Percentiles rank a stretch among this genome's conserved stretches.
These are phyloP conservation scores for Rhizoglyphus robini DNA, from an alignment of 1,140 invertebrate genomes.

Conservation along the genomic window DNA sequence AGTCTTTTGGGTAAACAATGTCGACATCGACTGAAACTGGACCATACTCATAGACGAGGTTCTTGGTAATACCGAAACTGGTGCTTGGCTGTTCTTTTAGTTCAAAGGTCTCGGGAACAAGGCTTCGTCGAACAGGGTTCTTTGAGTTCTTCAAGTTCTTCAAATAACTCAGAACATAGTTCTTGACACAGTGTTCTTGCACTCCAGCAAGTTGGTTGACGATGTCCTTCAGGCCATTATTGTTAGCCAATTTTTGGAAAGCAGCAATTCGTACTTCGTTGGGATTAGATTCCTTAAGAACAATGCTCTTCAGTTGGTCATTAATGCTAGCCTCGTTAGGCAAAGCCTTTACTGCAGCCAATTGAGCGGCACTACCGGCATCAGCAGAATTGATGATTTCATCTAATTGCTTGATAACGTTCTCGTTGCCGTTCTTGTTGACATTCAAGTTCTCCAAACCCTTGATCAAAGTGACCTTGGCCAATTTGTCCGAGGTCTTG, in stretches of 20 bases:
- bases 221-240: not conserved
- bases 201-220: not conserved
- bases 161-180: conserved; percentile 12
- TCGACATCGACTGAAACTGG: conserved; percentile 4
- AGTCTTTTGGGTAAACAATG: conserved; percentile 9
- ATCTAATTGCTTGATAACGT: conserved; percentile 2
- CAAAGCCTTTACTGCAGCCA: not conserved
- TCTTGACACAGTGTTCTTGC: not conserved
- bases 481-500: not conserved
- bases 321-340: not conserved
- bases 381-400: conserved; percentile 14
- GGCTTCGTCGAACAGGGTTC: not conserved
- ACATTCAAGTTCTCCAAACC: conserved; percentile 2
- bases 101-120: not conserved
- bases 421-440: not conserved
- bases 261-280: conserved; percentile 13
- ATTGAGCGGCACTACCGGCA: not conserved
- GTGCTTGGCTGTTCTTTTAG: not conserved
- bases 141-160: conserved; percentile 8
- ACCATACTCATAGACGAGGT: not conserved
- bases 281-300: not conserved
- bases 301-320: conserved; percentile 6
- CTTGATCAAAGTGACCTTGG: not conserved
- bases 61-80: conserved; percentile 1
- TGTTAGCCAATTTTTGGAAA: not conserved